Evolutionary conservation across 2,888 invertebrate genomes (phyloP), one percentile per base, ranked within the genome.

Genomic region (Graphium colonna): DNA sequence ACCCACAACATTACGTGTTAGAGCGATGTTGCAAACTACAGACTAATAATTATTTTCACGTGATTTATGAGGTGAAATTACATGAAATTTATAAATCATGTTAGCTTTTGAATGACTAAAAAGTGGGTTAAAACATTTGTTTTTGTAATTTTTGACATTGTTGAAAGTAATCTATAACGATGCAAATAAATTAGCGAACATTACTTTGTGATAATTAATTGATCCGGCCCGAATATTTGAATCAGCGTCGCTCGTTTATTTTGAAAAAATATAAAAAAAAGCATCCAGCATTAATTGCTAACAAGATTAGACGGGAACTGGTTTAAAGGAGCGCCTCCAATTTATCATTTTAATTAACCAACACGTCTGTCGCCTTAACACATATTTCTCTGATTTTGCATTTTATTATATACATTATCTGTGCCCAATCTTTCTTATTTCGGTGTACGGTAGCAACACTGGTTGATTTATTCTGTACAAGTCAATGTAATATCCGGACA

Each of bases 311-410:
- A 5, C n/a, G 1, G 36, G 13, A 54, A 54, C 54, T 16, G 21
- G 54, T 54, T 54, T 41, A 4, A 38, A 44, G 10, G 31, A 28
- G 40, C 18, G 5, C 43, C 39, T 31, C 40, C 39, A 50, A 54
- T 54, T 49, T 41, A 54, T 50, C 50, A 54, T 50, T 49, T 50
- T 44, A 54, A 54, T 50, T 54, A 54, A 54, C 49, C 15, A 31
- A 26, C 45, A 45, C 15, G 36, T 50, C 41, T 41, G 49, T 36
- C 49, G 33, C 10, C 17, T 38, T 17, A 36, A 42, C 36, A 42
- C 28, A 17, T 33, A 44, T 44, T 39, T 40, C 10, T 44, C 21
- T 3, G 33, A 12, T 31, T 52, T 46, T n/a, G 17, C 7, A 36
- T 52, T 36, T 38, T 13, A 39, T 48, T 48, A 48, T 16, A 28